Percentiles rank a stretch among this genome's conserved stretches.
phyloP scores from a whole-genome alignment of 92 coral and sea anemone genomes.

The Epizoanthus scotinus region DNA sequence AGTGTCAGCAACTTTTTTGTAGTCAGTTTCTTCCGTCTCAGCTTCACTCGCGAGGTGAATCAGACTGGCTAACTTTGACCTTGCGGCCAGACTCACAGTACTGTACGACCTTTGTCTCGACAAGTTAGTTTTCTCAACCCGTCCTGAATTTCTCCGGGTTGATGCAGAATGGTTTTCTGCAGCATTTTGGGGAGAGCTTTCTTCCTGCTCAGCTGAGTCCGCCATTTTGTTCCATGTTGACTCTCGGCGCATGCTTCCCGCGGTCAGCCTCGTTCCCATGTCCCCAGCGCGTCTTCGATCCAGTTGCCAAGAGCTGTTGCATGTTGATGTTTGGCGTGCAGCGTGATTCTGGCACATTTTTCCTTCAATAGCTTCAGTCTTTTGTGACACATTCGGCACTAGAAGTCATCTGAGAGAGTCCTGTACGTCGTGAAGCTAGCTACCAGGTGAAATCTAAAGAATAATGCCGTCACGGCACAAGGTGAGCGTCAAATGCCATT shows the following conservation, averaged over 20 bases:
- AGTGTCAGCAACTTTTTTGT: conserved; percentile 87
- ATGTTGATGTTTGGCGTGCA: neutral
- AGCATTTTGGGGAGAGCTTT: conserved; percentile 42
- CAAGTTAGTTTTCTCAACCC: conserved; percentile 57
- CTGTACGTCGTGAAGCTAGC: neutral
- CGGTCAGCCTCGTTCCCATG: conserved; percentile 76
- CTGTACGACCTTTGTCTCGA: conserved; percentile 71
- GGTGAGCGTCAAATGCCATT: conserved; percentile 7
- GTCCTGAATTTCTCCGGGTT: conserved; percentile 56
- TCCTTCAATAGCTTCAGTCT: neutral
- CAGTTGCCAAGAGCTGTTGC: conserved; percentile 58
- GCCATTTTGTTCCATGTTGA: conserved; percentile 65
- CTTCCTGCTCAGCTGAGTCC: conserved; percentile 72
- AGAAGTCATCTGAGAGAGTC: neutral
- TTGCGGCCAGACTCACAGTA: conserved; percentile 80
- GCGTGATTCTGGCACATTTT: neutral
- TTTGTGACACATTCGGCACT: neutral
- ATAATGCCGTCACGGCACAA: conserved; percentile 33
- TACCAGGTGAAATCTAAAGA: neutral
- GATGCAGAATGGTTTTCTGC: conserved; percentile 38
- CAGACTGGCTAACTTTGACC: conserved; percentile 80
- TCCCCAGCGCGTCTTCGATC: conserved; percentile 65
- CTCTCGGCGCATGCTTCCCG: conserved; percentile 58
- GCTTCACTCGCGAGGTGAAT: conserved; percentile 83
- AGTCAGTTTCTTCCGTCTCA: conserved; percentile 78